Percentiles rank a stretch among this genome's conserved stretches.
Conservation (phyloP, 2,797 vertebrate genomes). For the Sebastes variabilis region DNA sequence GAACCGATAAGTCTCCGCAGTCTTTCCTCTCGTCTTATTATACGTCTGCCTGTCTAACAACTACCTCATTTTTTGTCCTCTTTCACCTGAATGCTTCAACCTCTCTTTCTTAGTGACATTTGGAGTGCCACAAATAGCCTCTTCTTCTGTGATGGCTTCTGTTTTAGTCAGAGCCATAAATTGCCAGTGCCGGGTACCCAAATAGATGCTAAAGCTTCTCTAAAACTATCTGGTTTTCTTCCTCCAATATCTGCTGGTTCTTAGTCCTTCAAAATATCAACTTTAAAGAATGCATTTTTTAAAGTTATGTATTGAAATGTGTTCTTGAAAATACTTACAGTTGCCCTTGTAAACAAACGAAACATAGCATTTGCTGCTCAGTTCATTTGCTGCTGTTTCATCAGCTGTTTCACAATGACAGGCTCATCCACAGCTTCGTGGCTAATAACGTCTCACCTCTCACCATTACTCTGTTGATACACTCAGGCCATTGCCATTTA, state of each 20-base stretch:
- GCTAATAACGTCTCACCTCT: background rate
- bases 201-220: background rate
- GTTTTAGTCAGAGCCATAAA: background rate
- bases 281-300: background rate
- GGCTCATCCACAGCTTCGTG: background rate
- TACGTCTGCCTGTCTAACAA: background rate
- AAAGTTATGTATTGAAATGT: background rate
- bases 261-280: background rate
- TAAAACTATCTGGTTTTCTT: background rate
- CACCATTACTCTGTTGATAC: no score
- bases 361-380: background rate
- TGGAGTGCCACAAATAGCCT: background rate
- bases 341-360: background rate
- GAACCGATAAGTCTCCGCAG: slow-evolving; percentile 1
- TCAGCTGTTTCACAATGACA: background rate
- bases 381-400: background rate
- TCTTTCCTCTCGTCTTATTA: background rate
- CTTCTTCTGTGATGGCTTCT: background rate
- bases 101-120: background rate
- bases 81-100: background rate
- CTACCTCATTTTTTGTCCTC: background rate
- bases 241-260: background rate
- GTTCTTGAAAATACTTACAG: background rate
- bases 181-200: no score
- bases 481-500: no score